Evolutionary conservation across 2,888 invertebrate species (phyloP).

Genomic region (Ormyrus pomaceus): DNA sequence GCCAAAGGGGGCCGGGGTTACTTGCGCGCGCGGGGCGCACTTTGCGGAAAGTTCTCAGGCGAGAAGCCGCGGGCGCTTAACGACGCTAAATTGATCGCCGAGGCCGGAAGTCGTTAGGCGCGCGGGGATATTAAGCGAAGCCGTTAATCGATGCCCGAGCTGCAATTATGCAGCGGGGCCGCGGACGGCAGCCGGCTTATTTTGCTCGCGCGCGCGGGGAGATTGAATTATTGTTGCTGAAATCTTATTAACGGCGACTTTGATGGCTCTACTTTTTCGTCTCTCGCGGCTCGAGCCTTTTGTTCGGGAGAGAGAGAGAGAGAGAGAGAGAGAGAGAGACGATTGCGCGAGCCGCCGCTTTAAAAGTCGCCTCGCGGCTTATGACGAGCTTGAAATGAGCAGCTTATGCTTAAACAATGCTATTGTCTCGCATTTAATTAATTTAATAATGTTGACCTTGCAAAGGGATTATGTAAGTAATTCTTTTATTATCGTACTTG

Average conservation of each 20-base stretch:
- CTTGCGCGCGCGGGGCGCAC: too few species aligned
- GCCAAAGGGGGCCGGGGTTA: too few species aligned
- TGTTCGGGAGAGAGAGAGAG: background rate
- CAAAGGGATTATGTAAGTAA: too few species aligned
- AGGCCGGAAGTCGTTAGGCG: slow-evolving; percentile 53
- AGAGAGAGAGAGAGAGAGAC: background rate
- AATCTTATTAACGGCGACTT: slow-evolving; percentile 45
- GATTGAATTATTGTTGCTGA: slow-evolving; percentile 45
- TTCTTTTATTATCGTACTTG: too few species aligned
- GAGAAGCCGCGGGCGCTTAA: slow-evolving; percentile 34
- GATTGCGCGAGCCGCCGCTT: background rate
- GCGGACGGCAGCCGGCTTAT: background rate
- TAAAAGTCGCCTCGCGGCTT: background rate
- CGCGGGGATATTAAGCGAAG: slow-evolving; percentile 48
- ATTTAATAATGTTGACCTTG: background rate
- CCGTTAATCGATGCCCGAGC: slow-evolving; percentile 51
- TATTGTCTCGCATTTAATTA: background rate
- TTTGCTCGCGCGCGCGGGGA: background rate
- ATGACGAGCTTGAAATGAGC: background rate
- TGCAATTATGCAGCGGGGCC: slow-evolving; percentile 36
- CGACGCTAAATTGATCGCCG: slow-evolving; percentile 51
- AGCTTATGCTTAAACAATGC: background rate
- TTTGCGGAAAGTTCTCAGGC: slow-evolving; percentile 2
- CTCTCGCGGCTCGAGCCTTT: background rate
- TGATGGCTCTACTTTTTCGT: slow-evolving; percentile 23